A percentile compares a stretch with the other conserved stretches of the same genome.
Conservation (phyloP, 2,797 vertebrate genomes). For the Hipposideros larvatus region DNA sequence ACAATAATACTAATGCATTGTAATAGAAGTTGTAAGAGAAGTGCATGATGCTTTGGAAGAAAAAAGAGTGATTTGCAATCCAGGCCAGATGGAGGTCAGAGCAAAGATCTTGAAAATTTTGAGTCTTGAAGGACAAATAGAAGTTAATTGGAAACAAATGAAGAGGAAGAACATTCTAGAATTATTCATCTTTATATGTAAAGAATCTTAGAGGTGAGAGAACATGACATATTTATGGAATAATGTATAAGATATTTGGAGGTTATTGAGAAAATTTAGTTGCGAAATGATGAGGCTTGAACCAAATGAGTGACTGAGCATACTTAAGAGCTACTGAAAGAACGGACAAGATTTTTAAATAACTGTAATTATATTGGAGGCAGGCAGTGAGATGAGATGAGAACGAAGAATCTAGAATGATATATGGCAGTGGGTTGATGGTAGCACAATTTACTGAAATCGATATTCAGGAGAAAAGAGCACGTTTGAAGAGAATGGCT, state of each 20-base stretch:
- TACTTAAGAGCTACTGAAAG: background rate
- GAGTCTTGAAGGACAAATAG: background rate
- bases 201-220: conserved; percentile 9
- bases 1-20: background rate
- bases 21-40: conserved; percentile 9
- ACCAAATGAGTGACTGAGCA: background rate
- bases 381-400: background rate
- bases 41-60: background rate
- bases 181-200: background rate
- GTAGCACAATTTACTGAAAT: background rate
- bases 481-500: background rate
- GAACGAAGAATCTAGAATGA: background rate
- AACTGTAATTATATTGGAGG: background rate
- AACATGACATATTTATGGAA: background rate
- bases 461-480: background rate
- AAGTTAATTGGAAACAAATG: background rate
- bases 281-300: background rate
- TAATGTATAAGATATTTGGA: background rate
- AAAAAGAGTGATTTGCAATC: background rate
- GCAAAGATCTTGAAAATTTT: background rate
- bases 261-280: background rate
- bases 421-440: background rate
- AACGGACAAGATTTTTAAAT: background rate
- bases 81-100: background rate
- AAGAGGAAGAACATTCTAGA: background rate